Evolutionary conservation across 2,113 vertebrate genomes (phyloP), one percentile per base, ranked within the genome.

Genomic region (Phaethornis superciliosus): DNA sequence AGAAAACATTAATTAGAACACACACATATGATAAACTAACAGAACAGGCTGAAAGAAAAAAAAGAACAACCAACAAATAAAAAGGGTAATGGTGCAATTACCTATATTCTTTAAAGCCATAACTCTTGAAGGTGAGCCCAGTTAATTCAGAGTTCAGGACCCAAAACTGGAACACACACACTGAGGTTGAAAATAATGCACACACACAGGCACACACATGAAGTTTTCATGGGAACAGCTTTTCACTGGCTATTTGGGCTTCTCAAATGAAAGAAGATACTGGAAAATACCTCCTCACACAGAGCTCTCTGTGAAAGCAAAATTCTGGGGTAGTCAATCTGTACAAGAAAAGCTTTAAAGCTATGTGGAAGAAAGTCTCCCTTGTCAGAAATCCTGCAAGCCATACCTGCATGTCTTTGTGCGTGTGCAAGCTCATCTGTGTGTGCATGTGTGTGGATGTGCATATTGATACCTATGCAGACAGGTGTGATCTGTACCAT

Each of bases 81-180:
- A 97, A 89, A 96, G 84, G 87, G 91, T 94, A 96, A 97, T 97
- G 97, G 97, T 98, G 98, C 72, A 88, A 92, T 95, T 86, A 95
- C 82, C 86, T 95, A 42, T 75, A 82, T 72, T 88, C 60, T 83
- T 95, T 98, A 97, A 98, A 97, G 96, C 88, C 2, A 15, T 97
- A 95, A 97, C 93, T 97, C 93, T 94, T 97, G 67, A 75, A 95
- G 83, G 72, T 84, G 47, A 91, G 40, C 75, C 63, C 35, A 71
- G 79, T 59, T 90, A 92, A 83, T 97, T 92, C 93, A 83, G 96
- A 96, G 94, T 92, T 93, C 96, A 95, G 97, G 95, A 95, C 85
- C 67, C 85, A 89, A 96, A 97, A 98, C 67, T 97, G 96, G 97
- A 97, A 97, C 96, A 96, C 32, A 60, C 94, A 97, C 95, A 91